Evolutionary conservation across 2,888 invertebrate genomes (phyloP).

Genomic region (Pseudolycoriella hygida): DNA sequence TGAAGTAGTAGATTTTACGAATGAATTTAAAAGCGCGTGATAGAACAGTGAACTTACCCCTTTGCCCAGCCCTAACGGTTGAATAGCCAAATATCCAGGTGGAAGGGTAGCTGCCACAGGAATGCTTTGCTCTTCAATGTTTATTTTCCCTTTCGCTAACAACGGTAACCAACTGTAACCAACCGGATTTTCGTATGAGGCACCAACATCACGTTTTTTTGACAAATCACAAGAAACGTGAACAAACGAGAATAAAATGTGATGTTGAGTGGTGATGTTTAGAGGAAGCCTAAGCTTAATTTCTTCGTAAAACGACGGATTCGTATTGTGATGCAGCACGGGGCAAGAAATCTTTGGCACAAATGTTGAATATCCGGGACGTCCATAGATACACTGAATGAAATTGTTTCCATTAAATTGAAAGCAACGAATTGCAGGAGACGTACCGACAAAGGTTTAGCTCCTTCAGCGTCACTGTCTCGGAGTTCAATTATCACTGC

Average conservation of each 20-base stretch:
- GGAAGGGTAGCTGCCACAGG: constrained; percentile 82
- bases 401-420: not conserved
- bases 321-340: constrained; percentile 78
- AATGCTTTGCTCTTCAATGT: constrained; percentile 62
- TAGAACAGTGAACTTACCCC: constrained; percentile 42
- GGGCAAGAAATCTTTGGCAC: constrained; percentile 50
- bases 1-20: constrained; percentile 3
- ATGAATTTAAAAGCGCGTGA: not conserved
- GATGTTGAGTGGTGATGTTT: constrained; percentile 69
- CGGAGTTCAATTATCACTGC: constrained; percentile 77
- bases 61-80: constrained; percentile 78
- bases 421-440: too few species aligned
- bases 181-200: constrained; percentile 51
- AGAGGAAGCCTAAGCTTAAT: constrained; percentile 81
- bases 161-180: constrained; percentile 92
- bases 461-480: constrained; percentile 58
- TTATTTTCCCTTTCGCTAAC: constrained; percentile 64
- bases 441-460: constrained; percentile 54
- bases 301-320: constrained; percentile 85
- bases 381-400: constrained; percentile 52
- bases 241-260: constrained; percentile 85
- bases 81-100: constrained; percentile 73
- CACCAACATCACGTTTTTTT: constrained; percentile 54
- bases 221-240: constrained; percentile 87
- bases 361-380: constrained; percentile 43